A percentile compares a stretch with the other conserved stretches of the same genome.
Conservation (phyloP, 2,888 invertebrate genomes). For the Nezara viridula region DNA sequence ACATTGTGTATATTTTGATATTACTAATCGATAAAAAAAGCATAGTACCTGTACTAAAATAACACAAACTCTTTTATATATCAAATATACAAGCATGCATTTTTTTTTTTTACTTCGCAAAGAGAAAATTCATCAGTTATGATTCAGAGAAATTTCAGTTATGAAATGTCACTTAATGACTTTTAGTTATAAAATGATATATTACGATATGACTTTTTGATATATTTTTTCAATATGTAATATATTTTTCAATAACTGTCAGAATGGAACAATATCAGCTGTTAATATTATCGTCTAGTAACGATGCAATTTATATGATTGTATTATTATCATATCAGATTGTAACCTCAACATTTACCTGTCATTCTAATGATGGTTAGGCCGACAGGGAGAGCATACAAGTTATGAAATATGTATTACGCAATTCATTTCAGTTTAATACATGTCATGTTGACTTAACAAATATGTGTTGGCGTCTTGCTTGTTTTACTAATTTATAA, state of each 20-base stretch:
- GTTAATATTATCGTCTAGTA: not conserved
- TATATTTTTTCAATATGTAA: too few relatives aligned
- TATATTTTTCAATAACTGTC: not conserved
- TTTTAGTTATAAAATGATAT: too few relatives aligned
- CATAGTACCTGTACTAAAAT: too few relatives aligned
- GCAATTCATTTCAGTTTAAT: slow-evolving; percentile 17
- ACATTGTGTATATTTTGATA: too few relatives aligned
- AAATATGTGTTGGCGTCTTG: not conserved
- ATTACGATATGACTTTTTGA: too few relatives aligned
- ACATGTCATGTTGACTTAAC: not conserved
- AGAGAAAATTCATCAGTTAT: too few relatives aligned
- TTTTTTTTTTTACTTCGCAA: too few relatives aligned
- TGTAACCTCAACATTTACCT: not conserved
- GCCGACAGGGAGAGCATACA: not conserved
- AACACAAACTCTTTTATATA: too few relatives aligned
- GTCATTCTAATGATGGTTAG: not conserved
- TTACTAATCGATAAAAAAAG: too few relatives aligned
- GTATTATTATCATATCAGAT: not conserved
- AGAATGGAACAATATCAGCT: not conserved
- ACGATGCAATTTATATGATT: not conserved
- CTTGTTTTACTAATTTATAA: not conserved
- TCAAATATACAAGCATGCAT: too few relatives aligned
- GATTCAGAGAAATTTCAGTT: too few relatives aligned
- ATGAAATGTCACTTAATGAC: too few relatives aligned
- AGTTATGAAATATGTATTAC: slow-evolving; percentile 15